Evolutionary conservation across 2,113 vertebrate species (phyloP), one percentile per base, ranked within the genome.

Genomic region (Herpailurus yagouaroundi): DNA sequence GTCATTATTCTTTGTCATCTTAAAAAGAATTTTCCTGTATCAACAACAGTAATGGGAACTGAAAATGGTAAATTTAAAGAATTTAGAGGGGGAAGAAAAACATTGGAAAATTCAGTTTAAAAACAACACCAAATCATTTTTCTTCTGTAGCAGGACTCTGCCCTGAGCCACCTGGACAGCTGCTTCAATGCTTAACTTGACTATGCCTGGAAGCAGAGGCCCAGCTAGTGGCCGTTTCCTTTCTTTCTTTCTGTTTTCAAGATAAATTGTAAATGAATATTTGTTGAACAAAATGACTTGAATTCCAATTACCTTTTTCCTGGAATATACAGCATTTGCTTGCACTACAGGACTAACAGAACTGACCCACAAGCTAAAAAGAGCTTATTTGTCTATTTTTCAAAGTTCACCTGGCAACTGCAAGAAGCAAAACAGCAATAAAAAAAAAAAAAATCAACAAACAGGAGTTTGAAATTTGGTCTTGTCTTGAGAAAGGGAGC

Each of bases 241-340:
- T 60, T 31, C 80, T 41, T 38, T 16, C 57, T 73, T 69, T 41
- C 12, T 23, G 45, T 45, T 79, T 79, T 25, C 50, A 64, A 93
- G 48, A 94, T 85, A 95, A 74, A 85, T 90, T 95, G 69, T 64
- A 98, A 92, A 73, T 38, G 77, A 94, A 25, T 71, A 95, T 76
- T 69, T 86, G 79, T 52, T 87, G n/a, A 84, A 85, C 45, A 84
- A 92, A 94, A 29, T 36, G 91, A 73, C 36, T 38, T 89, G 7
- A n/a, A 63, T 79, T 95, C 45, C 80, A 91, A 64, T 57, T 27
- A 60, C 25, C 36, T 71, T 69, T 41, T 18, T 16, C 83, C 41
- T 85, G 29, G 80, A 95, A 63, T 66, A 45, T 14, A 8, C 1
- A 16, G 23, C 23, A 83, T 25, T 48, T n/a, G 18, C 4, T 50